These are phyloP conservation scores for Eulithis testata DNA, from an alignment of 2,888 invertebrate species.

Conservation along the genomic window DNA sequence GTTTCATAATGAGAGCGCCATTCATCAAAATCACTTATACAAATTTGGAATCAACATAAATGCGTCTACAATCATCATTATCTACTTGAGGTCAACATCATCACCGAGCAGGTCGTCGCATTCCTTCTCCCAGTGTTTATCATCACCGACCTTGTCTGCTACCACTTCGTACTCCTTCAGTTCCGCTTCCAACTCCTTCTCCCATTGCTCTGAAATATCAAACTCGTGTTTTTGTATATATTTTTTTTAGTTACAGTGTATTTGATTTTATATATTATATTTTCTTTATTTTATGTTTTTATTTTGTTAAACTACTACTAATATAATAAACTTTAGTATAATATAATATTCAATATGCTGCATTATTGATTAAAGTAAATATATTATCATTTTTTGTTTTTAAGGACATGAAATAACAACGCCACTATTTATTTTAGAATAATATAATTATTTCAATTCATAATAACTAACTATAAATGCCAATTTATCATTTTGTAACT, in stretches of 20 bases:
- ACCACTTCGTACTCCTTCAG: conserved; percentile 98
- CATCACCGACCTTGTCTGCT: conserved; percentile 72
- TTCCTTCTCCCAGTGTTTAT: conserved; percentile 88
- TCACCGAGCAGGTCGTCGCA: conserved; percentile 88
- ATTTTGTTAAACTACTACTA: neutral
- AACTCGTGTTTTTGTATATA: neutral
- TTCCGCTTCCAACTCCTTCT: conserved; percentile 97
- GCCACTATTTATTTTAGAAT: conserved; percentile 81
- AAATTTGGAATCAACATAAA: conserved; percentile 8
- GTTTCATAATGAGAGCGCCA: no score
- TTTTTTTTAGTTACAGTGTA: no score
- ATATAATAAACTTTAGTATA: neutral
- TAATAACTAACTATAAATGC: conserved; percentile 85
- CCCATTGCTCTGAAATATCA: conserved; percentile 93
- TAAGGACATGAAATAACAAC: conserved; percentile 66
- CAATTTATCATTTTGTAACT: conserved; percentile 73
- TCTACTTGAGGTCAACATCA: conserved; percentile 85
- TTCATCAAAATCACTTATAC: neutral
- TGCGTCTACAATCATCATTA: neutral
- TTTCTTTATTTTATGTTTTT: conserved; percentile 23
- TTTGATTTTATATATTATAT: conserved; percentile 2
- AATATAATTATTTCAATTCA: conserved; percentile 85
- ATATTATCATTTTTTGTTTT: neutral
- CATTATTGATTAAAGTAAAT: neutral
- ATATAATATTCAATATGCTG: neutral